Percentiles rank a stretch among this genome's conserved stretches.
phyloP scores from a whole-genome alignment of 2,888 invertebrate genomes.

The Caenorhabditis afra region DNA sequence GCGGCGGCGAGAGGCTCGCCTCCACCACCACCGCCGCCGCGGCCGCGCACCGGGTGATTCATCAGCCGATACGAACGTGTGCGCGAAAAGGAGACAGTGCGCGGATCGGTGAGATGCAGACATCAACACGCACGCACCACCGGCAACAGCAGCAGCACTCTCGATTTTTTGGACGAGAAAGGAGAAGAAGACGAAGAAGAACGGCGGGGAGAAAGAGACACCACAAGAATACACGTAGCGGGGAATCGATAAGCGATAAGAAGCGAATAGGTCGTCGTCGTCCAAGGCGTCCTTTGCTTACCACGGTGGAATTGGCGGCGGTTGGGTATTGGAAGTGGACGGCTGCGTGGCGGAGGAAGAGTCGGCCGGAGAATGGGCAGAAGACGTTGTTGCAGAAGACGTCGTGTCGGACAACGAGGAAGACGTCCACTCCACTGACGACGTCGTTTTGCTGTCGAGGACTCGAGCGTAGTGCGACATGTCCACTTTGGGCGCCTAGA shows the following conservation, averaged over 20 bases:
- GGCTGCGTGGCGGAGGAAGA: slow-evolving; percentile 21
- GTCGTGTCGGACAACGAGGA: slow-evolving; percentile 14
- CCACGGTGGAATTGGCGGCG: slow-evolving; percentile 62
- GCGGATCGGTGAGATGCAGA: slow-evolving; percentile 22
- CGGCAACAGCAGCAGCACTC: slow-evolving; percentile 21
- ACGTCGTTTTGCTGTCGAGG: slow-evolving; percentile 53
- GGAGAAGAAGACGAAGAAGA: neutral
- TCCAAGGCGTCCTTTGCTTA: slow-evolving; percentile 14
- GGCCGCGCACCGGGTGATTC: slow-evolving; percentile 33
- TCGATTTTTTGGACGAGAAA: slow-evolving; percentile 26
- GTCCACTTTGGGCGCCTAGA: slow-evolving; percentile 70
- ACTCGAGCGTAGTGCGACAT: slow-evolving; percentile 68
- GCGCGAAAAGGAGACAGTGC: slow-evolving; percentile 9
- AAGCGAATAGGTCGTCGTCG: neutral
- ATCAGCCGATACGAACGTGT: slow-evolving; percentile 34
- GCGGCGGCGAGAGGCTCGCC: slow-evolving; percentile 6
- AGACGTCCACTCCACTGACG: slow-evolving; percentile 8
- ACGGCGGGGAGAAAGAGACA: too few relatives aligned
- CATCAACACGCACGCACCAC: slow-evolving; percentile 14
- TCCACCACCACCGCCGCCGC: slow-evolving; percentile 11
- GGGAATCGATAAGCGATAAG: slow-evolving; percentile 15
- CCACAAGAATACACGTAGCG: neutral
- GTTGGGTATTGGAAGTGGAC: slow-evolving; percentile 16
- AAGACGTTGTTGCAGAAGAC: slow-evolving; percentile 29
- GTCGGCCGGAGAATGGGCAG: slow-evolving; percentile 33